These are phyloP conservation scores for Helicoverpa assulta DNA, from an alignment of 2,888 invertebrate genomes.

Conservation along the genomic window DNA sequence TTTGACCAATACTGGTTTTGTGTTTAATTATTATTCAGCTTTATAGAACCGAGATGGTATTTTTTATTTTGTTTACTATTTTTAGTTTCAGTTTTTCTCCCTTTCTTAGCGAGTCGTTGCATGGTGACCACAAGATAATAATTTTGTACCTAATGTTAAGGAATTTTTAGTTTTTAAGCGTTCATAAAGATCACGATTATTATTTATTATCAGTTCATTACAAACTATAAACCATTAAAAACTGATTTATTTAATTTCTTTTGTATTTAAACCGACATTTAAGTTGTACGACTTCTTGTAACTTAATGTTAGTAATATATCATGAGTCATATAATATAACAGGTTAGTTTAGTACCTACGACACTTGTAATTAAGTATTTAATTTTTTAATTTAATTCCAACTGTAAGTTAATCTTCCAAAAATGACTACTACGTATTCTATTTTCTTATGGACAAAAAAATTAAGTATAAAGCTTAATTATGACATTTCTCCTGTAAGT, in stretches of 20 bases:
- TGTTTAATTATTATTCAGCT: slow-evolving; percentile 80
- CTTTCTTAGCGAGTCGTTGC: slow-evolving; percentile 81
- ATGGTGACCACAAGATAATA: slow-evolving; percentile 87
- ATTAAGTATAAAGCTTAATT: slow-evolving; percentile 87
- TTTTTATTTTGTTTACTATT: slow-evolving; percentile 75
- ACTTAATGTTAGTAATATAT: slow-evolving; percentile 88
- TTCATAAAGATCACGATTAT: slow-evolving; percentile 89
- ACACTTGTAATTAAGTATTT: slow-evolving; percentile 90
- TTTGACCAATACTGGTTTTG: slow-evolving; percentile 81
- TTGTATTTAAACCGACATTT: slow-evolving; percentile 88
- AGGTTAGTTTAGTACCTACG: slow-evolving; percentile 88
- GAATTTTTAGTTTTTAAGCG: slow-evolving; percentile 83
- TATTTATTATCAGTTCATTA: slow-evolving; percentile 90
- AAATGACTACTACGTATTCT: slow-evolving; percentile 84
- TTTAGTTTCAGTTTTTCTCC: slow-evolving; percentile 86
- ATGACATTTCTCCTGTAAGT: slow-evolving; percentile 89
- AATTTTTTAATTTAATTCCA: slow-evolving; percentile 89
- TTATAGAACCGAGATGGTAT: slow-evolving; percentile 78
- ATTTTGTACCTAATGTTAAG: slow-evolving; percentile 89
- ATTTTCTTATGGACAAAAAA: slow-evolving; percentile 85
- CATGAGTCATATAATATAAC: slow-evolving; percentile 90
- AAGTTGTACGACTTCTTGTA: slow-evolving; percentile 84
- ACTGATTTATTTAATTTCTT: slow-evolving; percentile 90
- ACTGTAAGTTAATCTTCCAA: slow-evolving; percentile 88
- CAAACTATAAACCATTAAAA: slow-evolving; percentile 87